phyloP scores from a whole-genome alignment of 2,113 vertebrate species.

The Murina feae region DNA sequence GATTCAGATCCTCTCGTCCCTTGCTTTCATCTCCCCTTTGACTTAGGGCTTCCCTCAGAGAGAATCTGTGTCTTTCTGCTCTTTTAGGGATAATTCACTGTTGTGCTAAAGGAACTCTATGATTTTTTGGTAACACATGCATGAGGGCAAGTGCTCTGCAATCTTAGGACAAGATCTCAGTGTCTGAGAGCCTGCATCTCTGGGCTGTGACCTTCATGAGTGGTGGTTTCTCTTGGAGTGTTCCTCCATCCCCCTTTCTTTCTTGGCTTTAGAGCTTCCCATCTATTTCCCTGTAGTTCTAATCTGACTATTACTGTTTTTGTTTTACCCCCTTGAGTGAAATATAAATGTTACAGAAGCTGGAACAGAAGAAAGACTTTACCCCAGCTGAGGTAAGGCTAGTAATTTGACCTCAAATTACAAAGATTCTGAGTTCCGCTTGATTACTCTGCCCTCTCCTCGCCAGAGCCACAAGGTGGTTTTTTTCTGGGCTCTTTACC shows the following conservation, averaged over 20 bases:
- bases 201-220: background rate
- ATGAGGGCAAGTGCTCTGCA: background rate
- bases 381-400: background rate
- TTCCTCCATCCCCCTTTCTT: background rate
- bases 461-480: background rate
- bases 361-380: background rate
- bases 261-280: background rate
- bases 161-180: background rate
- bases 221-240: background rate
- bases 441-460: background rate
- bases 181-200: background rate
- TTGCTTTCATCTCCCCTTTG: background rate
- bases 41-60: background rate
- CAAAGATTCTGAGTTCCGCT: background rate
- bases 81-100: background rate
- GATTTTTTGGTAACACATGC: background rate
- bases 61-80: background rate
- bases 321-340: background rate
- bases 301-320: background rate
- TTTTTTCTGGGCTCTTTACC: background rate
- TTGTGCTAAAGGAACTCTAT: background rate
- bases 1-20: background rate
- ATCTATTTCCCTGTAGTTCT: background rate
- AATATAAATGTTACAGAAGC: background rate
- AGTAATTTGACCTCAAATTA: no score